Conservation (phyloP, 92 coral and sea anemone genomes). For the Phenganax marumi region DNA sequence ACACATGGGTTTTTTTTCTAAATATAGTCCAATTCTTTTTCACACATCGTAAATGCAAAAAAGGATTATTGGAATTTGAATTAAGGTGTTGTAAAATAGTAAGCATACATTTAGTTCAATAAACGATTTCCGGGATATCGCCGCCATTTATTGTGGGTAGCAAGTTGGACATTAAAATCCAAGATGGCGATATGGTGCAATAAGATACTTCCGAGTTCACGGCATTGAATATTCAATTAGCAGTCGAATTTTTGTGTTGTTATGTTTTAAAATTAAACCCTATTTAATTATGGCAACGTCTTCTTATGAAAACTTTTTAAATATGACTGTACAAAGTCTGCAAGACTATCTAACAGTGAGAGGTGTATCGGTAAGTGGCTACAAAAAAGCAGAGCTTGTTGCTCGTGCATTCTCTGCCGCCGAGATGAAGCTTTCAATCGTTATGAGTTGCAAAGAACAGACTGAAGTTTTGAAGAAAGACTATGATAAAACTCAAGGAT, state of each 20-base stretch:
- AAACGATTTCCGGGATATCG: conserved; percentile 24
- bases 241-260: neutral
- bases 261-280: neutral
- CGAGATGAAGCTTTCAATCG: conserved; percentile 15
- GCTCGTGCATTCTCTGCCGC: conserved; percentile 13
- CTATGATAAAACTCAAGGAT: conserved; percentile 13
- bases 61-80: too few species aligned
- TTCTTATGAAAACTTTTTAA: conserved; percentile 6
- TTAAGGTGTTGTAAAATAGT: too few species aligned
- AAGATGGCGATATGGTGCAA: conserved; percentile 7
- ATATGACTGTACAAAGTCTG: conserved; percentile 6
- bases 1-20: too few species aligned
- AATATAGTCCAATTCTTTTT: too few species aligned
- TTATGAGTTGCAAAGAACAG: conserved; percentile 14
- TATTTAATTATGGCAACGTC: conserved; percentile 2
- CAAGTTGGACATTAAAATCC: neutral
- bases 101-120: too few species aligned
- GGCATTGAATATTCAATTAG: too few species aligned
- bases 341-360: conserved; percentile 12
- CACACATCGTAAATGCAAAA: too few species aligned
- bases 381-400: conserved; percentile 16
- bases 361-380: conserved; percentile 18
- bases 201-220: too few species aligned
- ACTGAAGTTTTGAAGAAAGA: conserved; percentile 8
- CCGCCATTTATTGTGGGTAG: conserved; percentile 17